A percentile compares a stretch with the other conserved stretches of the same genome.
These are phyloP conservation scores for Auanema sp. DNA, from an alignment of 2,888 invertebrate genomes.

Conservation along the genomic window DNA sequence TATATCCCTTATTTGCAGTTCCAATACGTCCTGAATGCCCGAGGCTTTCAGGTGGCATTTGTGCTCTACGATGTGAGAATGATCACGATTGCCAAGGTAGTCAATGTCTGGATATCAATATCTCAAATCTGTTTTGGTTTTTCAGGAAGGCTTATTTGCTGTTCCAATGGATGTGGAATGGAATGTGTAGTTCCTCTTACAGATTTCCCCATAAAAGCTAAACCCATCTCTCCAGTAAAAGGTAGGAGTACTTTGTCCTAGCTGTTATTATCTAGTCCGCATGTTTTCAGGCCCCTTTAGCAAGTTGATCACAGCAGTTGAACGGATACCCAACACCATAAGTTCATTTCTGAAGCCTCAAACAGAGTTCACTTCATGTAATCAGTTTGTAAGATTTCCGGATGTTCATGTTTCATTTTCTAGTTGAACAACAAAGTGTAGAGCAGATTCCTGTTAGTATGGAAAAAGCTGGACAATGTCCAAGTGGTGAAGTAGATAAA, in stretches of 20 bases:
- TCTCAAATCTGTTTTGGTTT: not conserved
- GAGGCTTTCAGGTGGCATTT: constrained; percentile 49
- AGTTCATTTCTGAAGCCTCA: constrained; percentile 13
- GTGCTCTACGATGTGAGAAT: constrained; percentile 47
- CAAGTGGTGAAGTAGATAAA: constrained; percentile 5
- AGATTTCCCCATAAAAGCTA: constrained; percentile 35
- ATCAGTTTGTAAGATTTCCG: not conserved
- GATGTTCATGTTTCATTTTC: not conserved
- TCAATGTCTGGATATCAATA: too few species aligned
- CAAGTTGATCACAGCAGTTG: constrained; percentile 28
- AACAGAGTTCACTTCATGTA: not conserved
- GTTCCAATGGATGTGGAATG: constrained; percentile 57
- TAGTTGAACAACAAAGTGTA: not conserved
- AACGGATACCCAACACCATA: constrained; percentile 6
- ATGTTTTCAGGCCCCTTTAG: constrained; percentile 29
- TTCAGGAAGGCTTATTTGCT: constrained; percentile 45
- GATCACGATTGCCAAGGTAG: constrained; percentile 50
- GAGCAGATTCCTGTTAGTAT: constrained; percentile 2
- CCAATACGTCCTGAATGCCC: constrained; percentile 40
- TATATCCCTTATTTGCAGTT: not conserved
- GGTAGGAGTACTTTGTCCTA: constrained; percentile 2
- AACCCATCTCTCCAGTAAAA: constrained; percentile 26
- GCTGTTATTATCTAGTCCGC: not conserved
- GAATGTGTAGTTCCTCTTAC: constrained; percentile 53
- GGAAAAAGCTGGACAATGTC: constrained; percentile 11